Evolutionary conservation across 2,888 invertebrate genomes (phyloP).

Genomic region (Copidosoma aretas): DNA sequence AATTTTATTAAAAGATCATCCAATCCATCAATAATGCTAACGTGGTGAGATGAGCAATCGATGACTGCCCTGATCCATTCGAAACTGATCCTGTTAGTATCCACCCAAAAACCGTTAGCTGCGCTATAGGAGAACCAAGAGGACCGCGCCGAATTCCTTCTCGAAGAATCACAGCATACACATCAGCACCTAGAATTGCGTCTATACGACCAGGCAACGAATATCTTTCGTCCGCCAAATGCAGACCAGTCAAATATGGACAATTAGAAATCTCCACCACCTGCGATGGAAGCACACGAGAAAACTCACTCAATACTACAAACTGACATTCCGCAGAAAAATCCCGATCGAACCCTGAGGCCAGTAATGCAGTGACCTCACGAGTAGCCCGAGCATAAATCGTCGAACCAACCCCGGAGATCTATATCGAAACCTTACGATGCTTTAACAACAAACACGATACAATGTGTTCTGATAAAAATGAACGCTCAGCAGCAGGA

Average conservation of each 20-base stretch:
- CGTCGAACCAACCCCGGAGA: not conserved
- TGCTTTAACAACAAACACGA: not conserved
- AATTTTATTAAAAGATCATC: not conserved
- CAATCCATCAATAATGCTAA: not conserved
- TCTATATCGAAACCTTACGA: not conserved
- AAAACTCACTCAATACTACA: not conserved
- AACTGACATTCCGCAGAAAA: not conserved
- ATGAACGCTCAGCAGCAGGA: not conserved
- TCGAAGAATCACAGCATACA: not conserved
- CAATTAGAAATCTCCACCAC: not conserved
- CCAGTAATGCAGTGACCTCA: not conserved
- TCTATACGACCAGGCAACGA: not conserved
- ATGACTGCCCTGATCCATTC: too few species aligned
- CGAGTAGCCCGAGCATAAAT: not conserved
- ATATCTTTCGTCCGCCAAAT: not conserved
- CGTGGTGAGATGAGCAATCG: not conserved
- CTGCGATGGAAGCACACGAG: not conserved
- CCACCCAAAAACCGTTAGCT: conserved; percentile 1
- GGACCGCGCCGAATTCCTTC: not conserved
- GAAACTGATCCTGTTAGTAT: too few species aligned
- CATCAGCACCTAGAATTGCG: conserved; percentile 5
- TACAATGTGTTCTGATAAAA: not conserved
- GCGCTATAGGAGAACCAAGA: not conserved
- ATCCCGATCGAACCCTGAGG: not conserved
- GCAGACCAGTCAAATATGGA: not conserved